Evolutionary conservation across 2,113 vertebrate species (phyloP).

Genomic region (Crotalus horridus): DNA sequence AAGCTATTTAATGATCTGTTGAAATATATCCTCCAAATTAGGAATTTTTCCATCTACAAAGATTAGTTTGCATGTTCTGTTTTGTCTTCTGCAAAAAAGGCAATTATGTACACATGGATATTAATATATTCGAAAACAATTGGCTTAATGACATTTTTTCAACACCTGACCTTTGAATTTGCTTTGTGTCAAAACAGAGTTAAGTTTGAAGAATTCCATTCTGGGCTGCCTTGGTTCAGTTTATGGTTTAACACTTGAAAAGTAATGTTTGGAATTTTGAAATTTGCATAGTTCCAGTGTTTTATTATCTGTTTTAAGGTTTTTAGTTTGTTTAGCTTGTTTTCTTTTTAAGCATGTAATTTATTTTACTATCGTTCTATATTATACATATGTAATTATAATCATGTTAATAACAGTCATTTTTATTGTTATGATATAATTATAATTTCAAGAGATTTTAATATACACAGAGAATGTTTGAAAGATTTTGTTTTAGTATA

Average conservation of each 20-base stretch:
- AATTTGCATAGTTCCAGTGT: background rate
- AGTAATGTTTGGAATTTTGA: background rate
- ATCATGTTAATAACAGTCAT: background rate
- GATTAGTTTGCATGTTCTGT: background rate
- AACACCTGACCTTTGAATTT: background rate
- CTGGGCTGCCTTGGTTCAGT: background rate
- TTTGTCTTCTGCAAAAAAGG: background rate
- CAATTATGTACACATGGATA: background rate
- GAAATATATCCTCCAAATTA: background rate
- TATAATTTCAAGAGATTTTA: background rate
- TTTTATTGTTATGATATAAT: background rate
- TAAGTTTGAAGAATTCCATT: background rate
- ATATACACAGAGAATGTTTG: background rate
- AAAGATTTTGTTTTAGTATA: background rate
- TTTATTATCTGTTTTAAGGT: background rate
- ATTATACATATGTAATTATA: background rate
- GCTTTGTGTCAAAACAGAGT: background rate
- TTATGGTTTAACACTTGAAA: background rate
- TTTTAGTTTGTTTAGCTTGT: background rate
- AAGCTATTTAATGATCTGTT: background rate
- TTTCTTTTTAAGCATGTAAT: background rate
- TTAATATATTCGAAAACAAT: background rate
- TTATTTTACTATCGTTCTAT: background rate
- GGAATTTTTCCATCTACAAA: background rate
- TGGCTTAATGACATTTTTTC: background rate